Base-by-base conservation (phyloP, 2,888 invertebrate genomes). In the Nasonia oneida region DNA sequence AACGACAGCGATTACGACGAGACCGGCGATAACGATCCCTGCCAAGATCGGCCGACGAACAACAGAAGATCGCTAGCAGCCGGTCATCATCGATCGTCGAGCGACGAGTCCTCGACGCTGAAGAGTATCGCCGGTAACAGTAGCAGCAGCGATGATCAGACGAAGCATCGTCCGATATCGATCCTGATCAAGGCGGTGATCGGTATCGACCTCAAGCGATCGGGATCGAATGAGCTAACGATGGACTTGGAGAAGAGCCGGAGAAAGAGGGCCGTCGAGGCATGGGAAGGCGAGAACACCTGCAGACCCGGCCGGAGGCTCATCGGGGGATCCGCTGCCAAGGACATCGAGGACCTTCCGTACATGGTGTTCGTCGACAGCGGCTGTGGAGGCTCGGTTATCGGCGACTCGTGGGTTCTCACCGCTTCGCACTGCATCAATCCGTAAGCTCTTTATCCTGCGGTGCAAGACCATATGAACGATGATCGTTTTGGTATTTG, bases 321-420 rank as follows among this genome's bases (percentile, higher is more conserved):
- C 53, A 83, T 88, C 15, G 86, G 85, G 0, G 88, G 88, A 8
- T 64, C 57, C 42, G 5, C 1, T 0, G 57, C 73, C 14, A 18
- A 76, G 12, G 61, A 75, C 42, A 47, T 79, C 5, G 87, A 87
- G 76, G 23, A 85, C 14, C 29, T 86, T 29, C 88, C 88, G 8
- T 88, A 86, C 42, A 85, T 88, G 74, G 88, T 80, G 0, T 88
- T 88, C 39, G 39, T 88, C 64, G 88, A 88, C 61, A 80, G 79
- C 33, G 88, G 88, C 33, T 88, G 88, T 12, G 88, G 87, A 0
- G 88, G 88, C 12, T 73, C 85, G 0, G 86, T 88, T 23, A 84
- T 88, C 53, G 53, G 88, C 37, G 23, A 82, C 29, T 4, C 3
- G 1, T 88, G 87, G 87, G 75, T 88, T 33, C 29, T 88, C 29